These are phyloP conservation scores for Oreocharis arfaki DNA, from an alignment of 2,113 vertebrate species.

Conservation along the genomic window DNA sequence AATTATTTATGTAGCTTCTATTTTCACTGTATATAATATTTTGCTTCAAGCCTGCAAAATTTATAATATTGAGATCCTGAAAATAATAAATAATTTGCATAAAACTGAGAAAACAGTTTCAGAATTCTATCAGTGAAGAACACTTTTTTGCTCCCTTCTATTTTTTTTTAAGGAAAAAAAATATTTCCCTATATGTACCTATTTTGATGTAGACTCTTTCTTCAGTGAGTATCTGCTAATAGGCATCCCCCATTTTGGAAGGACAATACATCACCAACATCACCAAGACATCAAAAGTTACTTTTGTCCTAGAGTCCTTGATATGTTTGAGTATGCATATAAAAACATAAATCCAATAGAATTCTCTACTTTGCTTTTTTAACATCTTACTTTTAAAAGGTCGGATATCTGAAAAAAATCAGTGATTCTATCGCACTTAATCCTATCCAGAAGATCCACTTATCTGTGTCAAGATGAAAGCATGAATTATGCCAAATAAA, in stretches of 20 bases:
- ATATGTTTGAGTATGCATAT: not conserved
- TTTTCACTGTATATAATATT: slow-evolving; percentile 32
- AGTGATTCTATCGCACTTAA: not conserved
- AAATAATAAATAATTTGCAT: not conserved
- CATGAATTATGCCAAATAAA: not conserved
- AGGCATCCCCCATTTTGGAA: not conserved
- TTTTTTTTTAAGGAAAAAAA: not conserved
- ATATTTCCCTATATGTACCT: not conserved
- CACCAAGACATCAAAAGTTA: not conserved
- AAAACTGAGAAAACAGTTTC: not conserved
- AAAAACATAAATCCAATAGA: not conserved
- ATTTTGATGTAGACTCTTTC: not conserved
- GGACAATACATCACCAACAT: not conserved
- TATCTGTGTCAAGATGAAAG: not conserved
- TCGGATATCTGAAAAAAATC: not conserved
- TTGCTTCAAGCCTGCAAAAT: not conserved
- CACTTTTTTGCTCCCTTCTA: not conserved
- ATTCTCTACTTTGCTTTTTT: not conserved
- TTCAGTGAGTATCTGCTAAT: not conserved
- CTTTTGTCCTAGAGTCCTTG: not conserved
- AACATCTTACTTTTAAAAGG: not conserved
- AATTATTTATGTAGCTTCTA: slow-evolving; percentile 46
- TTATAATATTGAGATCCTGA: not conserved
- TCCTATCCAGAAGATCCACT: not conserved
- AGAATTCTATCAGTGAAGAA: not conserved